Percentiles rank a stretch among this genome's conserved stretches.
phyloP scores from a whole-genome alignment of 2,797 vertebrate genomes.

The Simalia tracyae region DNA sequence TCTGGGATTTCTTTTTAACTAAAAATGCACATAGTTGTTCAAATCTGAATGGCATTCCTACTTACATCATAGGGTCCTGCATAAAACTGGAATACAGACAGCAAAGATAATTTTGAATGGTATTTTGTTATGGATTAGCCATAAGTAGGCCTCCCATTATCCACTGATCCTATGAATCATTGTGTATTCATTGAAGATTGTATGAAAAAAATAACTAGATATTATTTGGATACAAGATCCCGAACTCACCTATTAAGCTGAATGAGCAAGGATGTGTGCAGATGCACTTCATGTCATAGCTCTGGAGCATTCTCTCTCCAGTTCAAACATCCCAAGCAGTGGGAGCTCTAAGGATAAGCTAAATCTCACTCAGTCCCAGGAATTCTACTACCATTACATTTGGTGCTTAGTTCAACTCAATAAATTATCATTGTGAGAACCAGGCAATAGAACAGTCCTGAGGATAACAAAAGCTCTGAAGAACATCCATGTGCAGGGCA shows the following conservation, averaged over 20 bases:
- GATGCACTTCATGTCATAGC: neutral
- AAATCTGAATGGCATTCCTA: neutral
- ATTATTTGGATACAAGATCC: neutral
- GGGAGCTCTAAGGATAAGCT: neutral
- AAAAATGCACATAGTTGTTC: neutral
- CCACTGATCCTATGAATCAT: neutral
- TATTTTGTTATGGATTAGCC: neutral
- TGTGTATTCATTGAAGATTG: neutral
- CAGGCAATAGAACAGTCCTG: neutral
- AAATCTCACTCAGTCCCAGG: neutral
- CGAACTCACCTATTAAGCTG: neutral
- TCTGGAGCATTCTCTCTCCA: neutral
- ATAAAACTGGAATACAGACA: neutral
- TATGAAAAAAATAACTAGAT: neutral
- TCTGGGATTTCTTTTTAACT: slow-evolving; percentile 18
- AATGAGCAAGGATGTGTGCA: neutral
- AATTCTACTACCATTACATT: no score
- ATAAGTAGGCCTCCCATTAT: neutral
- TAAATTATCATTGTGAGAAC: no score
- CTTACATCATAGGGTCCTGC: neutral
- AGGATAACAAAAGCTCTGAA: neutral
- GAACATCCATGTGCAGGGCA: neutral
- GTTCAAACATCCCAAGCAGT: neutral
- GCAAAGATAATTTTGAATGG: neutral
- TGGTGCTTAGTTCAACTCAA: neutral